Evolutionary conservation across 2,888 invertebrate genomes (phyloP), one percentile per base, ranked within the genome.

Genomic region (Pandemis heparana): DNA sequence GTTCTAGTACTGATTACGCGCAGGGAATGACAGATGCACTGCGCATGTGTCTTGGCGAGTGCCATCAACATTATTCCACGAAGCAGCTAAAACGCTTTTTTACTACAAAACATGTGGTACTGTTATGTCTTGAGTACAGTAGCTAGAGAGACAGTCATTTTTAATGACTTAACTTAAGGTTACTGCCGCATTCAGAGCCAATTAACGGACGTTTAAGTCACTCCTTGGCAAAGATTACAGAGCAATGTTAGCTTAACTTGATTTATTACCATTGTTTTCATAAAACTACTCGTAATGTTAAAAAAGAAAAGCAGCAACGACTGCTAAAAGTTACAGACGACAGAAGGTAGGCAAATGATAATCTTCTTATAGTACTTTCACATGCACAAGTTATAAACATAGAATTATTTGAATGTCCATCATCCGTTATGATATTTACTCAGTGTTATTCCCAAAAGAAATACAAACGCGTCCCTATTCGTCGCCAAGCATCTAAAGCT

Each of bases 101-200:
- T 80, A 85, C 87, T 87, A 23, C 91, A 91, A 87, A 84, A 81
- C 79, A 78, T 32, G 23, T 32, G 77, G 75, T 85, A 89, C 90
- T 83, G 89, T 88, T 90, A 87, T 23, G 14, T 23, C 51, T 9
- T 53, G 3, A 43, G 46, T 48, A 70, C 71, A 53, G 61, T 66
- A 61, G 66, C 39, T 62, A 67, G 16, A 64, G 6, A 65, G 18
- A 38, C 14, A 32, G 23, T 38, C 16, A 46, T 65, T 51, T 51
- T 32, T 38, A 46, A 48, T 51, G 48, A 10, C n/a, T 46, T 48
- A 56, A 56, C 23, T 23, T 48, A 53, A 8, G 51, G 8, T n/a
- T 53, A 18, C 53, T 53, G 18, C 18, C 53, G 18, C 56, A 23
- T 23, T 56, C 23, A 56, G 23, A 23, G 23, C 9, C 23, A 51